Percentiles rank a stretch among this genome's conserved stretches.
Conservation (phyloP, 2,113 vertebrate genomes). For the Caracal caracal region DNA sequence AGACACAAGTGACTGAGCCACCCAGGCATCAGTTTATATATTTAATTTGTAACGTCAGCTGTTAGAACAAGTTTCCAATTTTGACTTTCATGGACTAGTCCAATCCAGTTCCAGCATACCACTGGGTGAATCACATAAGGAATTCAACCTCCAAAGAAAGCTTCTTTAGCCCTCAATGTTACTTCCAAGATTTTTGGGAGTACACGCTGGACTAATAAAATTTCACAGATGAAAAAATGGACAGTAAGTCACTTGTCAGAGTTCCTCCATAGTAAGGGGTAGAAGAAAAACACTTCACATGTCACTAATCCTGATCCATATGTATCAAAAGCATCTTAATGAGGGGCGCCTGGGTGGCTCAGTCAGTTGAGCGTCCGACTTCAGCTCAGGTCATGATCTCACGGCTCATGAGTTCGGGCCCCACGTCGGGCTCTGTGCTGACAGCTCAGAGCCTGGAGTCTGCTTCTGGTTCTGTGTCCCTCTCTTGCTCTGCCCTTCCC, state of each 20-base stretch:
- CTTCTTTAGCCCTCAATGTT: not conserved
- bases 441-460: too few species aligned
- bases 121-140: not conserved
- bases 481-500: too few species aligned
- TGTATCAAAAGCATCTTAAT: not conserved
- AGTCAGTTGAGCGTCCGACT: too few species aligned
- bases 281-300: slow-evolving; percentile 29
- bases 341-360: too few species aligned
- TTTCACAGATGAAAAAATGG: slow-evolving; percentile 3
- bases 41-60: not conserved
- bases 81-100: not conserved
- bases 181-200: not conserved
- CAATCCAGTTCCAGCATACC: not conserved
- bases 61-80: not conserved
- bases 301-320: not conserved
- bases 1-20: too few species aligned
- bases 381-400: too few species aligned
- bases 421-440: too few species aligned
- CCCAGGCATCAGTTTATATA: not conserved
- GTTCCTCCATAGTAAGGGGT: not conserved
- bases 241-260: not conserved
- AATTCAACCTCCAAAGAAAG: not conserved
- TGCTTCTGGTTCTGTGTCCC: too few species aligned
- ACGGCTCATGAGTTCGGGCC: too few species aligned
- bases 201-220: not conserved